phyloP scores from a whole-genome alignment of 2,888 invertebrate species.

The Eupithecia tripunctaria region DNA sequence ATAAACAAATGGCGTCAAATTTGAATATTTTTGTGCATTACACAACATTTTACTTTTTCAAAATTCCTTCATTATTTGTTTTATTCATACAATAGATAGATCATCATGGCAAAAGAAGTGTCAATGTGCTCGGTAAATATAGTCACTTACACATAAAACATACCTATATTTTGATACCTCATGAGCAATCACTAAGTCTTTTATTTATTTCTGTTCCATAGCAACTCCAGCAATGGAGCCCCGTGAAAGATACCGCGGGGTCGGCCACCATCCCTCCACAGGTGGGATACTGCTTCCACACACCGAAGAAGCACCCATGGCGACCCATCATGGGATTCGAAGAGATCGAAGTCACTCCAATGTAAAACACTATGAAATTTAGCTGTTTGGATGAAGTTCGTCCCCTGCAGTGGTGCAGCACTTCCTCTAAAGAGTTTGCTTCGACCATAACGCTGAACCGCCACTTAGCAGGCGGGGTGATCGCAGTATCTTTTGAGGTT shows the following conservation, averaged over 20 bases:
- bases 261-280: conserved; percentile 86
- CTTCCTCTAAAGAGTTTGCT: neutral
- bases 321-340: conserved; percentile 91
- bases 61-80: conserved; percentile 41
- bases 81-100: conserved; percentile 47
- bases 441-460: neutral
- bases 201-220: conserved; percentile 52
- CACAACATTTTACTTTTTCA: conserved; percentile 44
- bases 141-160: too few species aligned
- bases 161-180: neutral
- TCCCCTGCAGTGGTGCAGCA: neutral
- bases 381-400: too few species aligned
- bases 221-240: conserved; percentile 93
- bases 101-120: conserved; percentile 78
- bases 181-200: neutral
- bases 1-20: conserved; percentile 40
- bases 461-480: neutral
- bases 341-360: conserved; percentile 89
- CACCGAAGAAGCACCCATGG: conserved; percentile 91
- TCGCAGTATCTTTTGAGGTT: neutral
- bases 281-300: conserved; percentile 88
- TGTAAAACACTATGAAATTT: conserved; percentile 73
- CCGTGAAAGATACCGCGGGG: conserved; percentile 87
- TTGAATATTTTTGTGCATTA: conserved; percentile 39
- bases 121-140: conserved; percentile 77